Base-by-base conservation (phyloP, 2,888 invertebrate genomes). In the Lasioglossum figueresi region DNA sequence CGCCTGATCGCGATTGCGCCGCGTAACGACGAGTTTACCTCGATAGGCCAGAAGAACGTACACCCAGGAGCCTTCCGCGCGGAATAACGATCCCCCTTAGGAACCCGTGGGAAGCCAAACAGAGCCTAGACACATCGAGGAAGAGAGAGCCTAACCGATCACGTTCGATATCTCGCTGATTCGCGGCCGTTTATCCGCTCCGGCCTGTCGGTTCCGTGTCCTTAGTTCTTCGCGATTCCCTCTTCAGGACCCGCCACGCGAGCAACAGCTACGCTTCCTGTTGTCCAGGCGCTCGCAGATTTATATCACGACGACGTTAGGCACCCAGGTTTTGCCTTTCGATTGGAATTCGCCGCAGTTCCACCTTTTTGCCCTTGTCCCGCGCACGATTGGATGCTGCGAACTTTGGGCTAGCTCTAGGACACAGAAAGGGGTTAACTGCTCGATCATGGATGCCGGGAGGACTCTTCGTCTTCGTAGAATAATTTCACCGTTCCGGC, bases 21-120 rank as follows among this genome's bases (percentile, higher is more conserved):
- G 68, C 84, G 79, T 87, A 88, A 85, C 83, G 83, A 88, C 78
- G 68, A 77, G 78, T 88, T 87, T 79, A 88, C 82, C 77, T 81
- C 83, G 78, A 79, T 83, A 75, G 78, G 79, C 82, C 52, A 80
- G 79, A 40, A 52, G 68, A 85, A 77, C 85, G 71, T 79, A 76
- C 63, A 63, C 63, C 40, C 34, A 56, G 78, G 66, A 48, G 45
- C 34, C 72, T 73, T 73, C 73, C 63, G 63, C 73, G 76, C 63
- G 82, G 85, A 86, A 85, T 86, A 86, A 86, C 85, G 86, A 86
- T 77, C 79, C 79, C 52, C 73, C 43, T 73, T 56, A 31, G 19
- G 43, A 23, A 72, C 71, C 83, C 84, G 84, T 84, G 79, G 84
- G 84, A 84, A 83, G 40, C 70, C 27, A 59, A 12, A 23, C 37